A percentile compares a stretch with the other conserved stretches of the same genome.
These are phyloP conservation scores for Cossypha niveicapilla DNA, from an alignment of 2,797 vertebrate genomes.

Conservation along the genomic window DNA sequence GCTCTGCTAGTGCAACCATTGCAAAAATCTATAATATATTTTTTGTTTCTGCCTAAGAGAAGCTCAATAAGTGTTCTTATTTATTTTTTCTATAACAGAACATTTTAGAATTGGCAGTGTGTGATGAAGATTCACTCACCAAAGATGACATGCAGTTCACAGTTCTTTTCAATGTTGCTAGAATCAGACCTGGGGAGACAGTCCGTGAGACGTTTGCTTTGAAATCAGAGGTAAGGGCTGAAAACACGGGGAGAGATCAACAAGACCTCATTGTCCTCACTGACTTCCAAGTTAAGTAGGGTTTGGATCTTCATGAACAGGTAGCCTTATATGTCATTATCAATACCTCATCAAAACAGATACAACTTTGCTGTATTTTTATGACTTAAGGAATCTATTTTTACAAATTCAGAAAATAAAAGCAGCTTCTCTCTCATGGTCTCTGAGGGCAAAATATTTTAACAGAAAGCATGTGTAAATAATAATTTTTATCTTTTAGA, in stretches of 20 bases:
- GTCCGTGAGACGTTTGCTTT: constrained; percentile 72
- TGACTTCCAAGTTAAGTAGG: neutral
- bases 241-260: neutral
- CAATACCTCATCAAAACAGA: neutral
- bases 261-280: neutral
- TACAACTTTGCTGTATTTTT: neutral
- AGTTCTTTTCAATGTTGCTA: constrained; percentile 78
- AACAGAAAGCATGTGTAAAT: neutral
- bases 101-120: constrained; percentile 78
- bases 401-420: neutral
- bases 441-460: neutral
- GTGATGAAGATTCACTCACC: constrained; percentile 74
- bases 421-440: neutral
- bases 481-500: neutral
- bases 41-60: neutral
- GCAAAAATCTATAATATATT: neutral
- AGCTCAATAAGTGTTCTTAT: neutral
- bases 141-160: constrained; percentile 73
- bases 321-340: neutral
- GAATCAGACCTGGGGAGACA: constrained; percentile 69
- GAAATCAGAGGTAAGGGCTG: constrained; percentile 58
- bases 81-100: constrained; percentile 74
- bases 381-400: neutral
- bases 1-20: neutral
- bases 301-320: neutral